A percentile compares a stretch with the other conserved stretches of the same genome.
phyloP scores from a whole-genome alignment of 2,113 vertebrate species.

The Sprattus sprattus region DNA sequence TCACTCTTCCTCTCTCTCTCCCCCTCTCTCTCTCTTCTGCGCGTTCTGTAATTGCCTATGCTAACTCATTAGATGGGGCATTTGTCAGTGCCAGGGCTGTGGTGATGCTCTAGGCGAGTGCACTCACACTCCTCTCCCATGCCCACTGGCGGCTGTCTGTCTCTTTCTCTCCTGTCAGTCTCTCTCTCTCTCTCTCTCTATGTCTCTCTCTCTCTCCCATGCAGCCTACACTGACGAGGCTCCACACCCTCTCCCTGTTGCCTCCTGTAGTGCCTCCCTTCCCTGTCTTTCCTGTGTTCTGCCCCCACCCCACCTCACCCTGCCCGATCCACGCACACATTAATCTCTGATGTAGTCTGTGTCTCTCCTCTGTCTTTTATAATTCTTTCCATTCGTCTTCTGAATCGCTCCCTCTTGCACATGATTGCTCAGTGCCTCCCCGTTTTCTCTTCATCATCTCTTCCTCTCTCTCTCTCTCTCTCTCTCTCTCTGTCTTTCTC shows the following conservation, averaged over 20 bases:
- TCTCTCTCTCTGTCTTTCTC: neutral
- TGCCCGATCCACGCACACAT: neutral
- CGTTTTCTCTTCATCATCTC: neutral
- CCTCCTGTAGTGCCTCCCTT: no score
- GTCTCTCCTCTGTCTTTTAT: neutral
- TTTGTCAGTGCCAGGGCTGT: constrained; percentile 41
- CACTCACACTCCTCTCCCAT: constrained; percentile 31
- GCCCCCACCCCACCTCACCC: neutral
- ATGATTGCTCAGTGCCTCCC: constrained; percentile 11
- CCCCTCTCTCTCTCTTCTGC: constrained; percentile 31
- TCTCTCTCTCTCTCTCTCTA: neutral
- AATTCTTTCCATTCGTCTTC: constrained; percentile 9
- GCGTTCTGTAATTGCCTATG: constrained; percentile 39
- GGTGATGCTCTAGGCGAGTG: constrained; percentile 15
- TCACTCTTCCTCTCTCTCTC: neutral
- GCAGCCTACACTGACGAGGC: neutral
- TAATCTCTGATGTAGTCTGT: neutral
- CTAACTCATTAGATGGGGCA: constrained; percentile 44
- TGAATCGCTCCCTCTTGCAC: neutral
- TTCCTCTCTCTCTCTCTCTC: neutral
- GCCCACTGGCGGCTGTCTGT: constrained; percentile 12
- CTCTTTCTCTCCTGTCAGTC: neutral
- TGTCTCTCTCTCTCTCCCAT: neutral
- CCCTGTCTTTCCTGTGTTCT: neutral
- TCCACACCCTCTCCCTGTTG: no score